Base-by-base conservation (phyloP, 2,797 vertebrate species). In the Artibeus jamaicensis region DNA sequence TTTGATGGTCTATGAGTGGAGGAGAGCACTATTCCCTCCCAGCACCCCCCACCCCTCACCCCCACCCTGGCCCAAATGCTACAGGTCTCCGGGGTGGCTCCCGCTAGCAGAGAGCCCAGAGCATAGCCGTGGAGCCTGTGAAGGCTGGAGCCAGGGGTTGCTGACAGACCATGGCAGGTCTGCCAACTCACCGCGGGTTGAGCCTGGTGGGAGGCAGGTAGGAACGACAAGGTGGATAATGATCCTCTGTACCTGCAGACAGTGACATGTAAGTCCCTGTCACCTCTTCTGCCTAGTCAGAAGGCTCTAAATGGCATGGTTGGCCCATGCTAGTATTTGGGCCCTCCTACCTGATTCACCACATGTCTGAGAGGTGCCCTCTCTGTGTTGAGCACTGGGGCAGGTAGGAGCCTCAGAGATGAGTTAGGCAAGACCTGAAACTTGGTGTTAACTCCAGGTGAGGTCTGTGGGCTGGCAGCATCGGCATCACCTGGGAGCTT, bases 241-340 rank as follows among this genome's bases (percentile, higher is more conserved):
- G 19, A 32, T 78, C 29, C 9, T 70, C 26, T 39, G 19, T 37
- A 16, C 4, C 29, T 11, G 57, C 9, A 83, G 71, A n/a, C n/a
- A 0, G 3, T 39, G 59, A 16, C 15, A 1, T 1, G 37, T 0
- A 5, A 15, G 16, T 19, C 16, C 44, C 37, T 26, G n/a, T 46
- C 37, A 7, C 55, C 57, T 42, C 26, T 14, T 46, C 21, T 0
- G 1, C 6, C 74, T 46, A 1, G 44, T 37, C 42, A 18, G 67
- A 90, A 86, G 77, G 81, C 62, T 70, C 12, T 68, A 16, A 73
- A 5, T n/a, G 34, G 2, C 7, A 9, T 1, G 14, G 29, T 3
- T 62, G 68, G n/a, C 2, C 67, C 37, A 37, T 10, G 18, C 16
- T 3, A 68, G 9, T 21, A 8, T 39, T 44, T 9, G 4, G n/a